Evolutionary conservation across 2,888 invertebrate species (phyloP).

Genomic region (Micropterix aruncella): DNA sequence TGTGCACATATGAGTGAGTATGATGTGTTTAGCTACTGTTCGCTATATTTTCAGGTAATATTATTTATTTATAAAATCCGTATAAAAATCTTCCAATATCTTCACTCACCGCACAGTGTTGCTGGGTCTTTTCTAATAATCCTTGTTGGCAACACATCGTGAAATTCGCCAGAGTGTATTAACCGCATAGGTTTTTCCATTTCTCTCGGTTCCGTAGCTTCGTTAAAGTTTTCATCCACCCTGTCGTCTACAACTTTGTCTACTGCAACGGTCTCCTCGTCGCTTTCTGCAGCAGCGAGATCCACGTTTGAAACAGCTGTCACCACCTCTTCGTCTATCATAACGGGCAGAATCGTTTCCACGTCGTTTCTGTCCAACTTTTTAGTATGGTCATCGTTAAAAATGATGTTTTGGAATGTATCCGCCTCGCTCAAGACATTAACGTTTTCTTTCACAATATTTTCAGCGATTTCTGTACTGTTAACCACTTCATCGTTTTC

Average conservation of each 20-base stretch:
- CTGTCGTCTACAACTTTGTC: neutral
- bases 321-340: neutral
- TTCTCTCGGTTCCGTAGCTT: neutral
- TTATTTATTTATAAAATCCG: too few relatives aligned
- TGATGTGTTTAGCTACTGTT: too few relatives aligned
- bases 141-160: slow-evolving; percentile 31
- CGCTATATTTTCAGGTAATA: too few relatives aligned
- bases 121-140: slow-evolving; percentile 29
- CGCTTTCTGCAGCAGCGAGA: neutral
- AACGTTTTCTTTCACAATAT: neutral
- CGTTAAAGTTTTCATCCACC: neutral
- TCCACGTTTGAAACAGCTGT: neutral
- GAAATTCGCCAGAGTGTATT: slow-evolving; percentile 38
- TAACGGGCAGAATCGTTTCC: neutral
- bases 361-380: neutral
- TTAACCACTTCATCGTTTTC: neutral
- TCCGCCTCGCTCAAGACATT: neutral
- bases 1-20: too few relatives aligned
- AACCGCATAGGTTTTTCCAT: slow-evolving; percentile 17
- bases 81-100: too few relatives aligned
- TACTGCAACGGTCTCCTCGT: neutral
- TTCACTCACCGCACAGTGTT: slow-evolving; percentile 40
- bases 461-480: neutral
- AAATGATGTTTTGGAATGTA: neutral
- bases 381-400: neutral